phyloP scores from a whole-genome alignment of 2,113 vertebrate genomes.

The Coregonus clupeaformis region DNA sequence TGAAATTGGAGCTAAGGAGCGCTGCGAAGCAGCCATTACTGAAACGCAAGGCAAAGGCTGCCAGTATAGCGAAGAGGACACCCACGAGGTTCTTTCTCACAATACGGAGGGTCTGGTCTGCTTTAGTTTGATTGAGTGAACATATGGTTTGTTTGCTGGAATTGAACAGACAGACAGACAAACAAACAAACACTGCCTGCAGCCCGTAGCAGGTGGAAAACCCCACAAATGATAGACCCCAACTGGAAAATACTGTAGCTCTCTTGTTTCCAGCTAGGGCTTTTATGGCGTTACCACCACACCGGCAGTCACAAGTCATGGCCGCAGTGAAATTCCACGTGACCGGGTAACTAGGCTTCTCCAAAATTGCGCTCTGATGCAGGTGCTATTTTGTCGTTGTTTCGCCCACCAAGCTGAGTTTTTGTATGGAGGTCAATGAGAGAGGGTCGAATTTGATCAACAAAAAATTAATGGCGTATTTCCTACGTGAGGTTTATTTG shows the following conservation, averaged over 20 bases:
- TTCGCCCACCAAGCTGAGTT: no score
- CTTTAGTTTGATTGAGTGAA: slow-evolving; percentile 3
- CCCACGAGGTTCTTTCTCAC: not conserved
- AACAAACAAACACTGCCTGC: no score
- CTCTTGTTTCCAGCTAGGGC: not conserved
- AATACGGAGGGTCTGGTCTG: not conserved
- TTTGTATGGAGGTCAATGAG: no score
- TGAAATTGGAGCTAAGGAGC: slow-evolving; percentile 1
- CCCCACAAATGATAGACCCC: slow-evolving; percentile 1
- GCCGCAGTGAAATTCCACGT: not conserved
- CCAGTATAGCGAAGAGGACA: not conserved
- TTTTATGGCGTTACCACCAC: no score
- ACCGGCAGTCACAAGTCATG: no score
- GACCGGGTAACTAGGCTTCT: slow-evolving; percentile 1
- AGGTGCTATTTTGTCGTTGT: no score
- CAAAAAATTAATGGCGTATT: no score
- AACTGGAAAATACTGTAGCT: not conserved
- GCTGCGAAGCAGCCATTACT: not conserved
- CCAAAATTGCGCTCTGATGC: not conserved
- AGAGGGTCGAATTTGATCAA: no score
- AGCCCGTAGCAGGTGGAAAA: not conserved
- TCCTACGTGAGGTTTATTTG: no score
- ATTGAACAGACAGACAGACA: slow-evolving; percentile 1
- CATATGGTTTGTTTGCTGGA: not conserved
- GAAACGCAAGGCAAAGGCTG: not conserved